Base-by-base conservation (phyloP, 1,140 invertebrate species). In the Drosophila elegans region DNA sequence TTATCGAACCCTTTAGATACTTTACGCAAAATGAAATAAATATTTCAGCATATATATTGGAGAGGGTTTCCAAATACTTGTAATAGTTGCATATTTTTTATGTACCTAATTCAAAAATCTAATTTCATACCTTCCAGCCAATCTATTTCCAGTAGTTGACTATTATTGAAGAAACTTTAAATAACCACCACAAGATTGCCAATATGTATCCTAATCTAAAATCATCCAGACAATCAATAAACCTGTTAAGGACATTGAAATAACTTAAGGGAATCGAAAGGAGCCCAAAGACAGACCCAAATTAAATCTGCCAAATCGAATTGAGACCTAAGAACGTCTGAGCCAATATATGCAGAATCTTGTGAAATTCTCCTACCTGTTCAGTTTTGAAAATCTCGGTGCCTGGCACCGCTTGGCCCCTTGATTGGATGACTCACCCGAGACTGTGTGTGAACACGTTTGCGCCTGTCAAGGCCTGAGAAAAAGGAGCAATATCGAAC, bases 331-430 rank as follows among this genome's bases (percentile, higher is more conserved):
- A 68, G 45, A 66, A 66, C 64, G 21, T 46, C 64, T 63, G 10
- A 46, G 13, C 56, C 66, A 55, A 82, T 51, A 59, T 53, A 73
- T 63, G 75, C 75, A 57, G 79, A 73, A 67, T 69, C 75, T 88
- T 77, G 83, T 88, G 83, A 88, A 88, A 88, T 75, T 51, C 57
- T 42, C 61, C 34, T 72, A 73, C 51, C 69, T 80, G 72, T 66
- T 61, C 36, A 16, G 25, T 12, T 36, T 9, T 49, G 32, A 51
- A 38, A 69, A 62, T 76, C 29, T 52, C 52, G 7, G 77, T 78
- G 69, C 63, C 81, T 54, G 68, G 53, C 55, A 84, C 74, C 36
- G 29, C 34, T 21, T 21, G 16, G 16, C 46, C 25, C 21, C 16
- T 16, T 27, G 36, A 42, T 11, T 46, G 45, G 29, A 74, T 88